Conservation (phyloP, 1,140 invertebrate species). For the Cataglyphis hispanica region DNA sequence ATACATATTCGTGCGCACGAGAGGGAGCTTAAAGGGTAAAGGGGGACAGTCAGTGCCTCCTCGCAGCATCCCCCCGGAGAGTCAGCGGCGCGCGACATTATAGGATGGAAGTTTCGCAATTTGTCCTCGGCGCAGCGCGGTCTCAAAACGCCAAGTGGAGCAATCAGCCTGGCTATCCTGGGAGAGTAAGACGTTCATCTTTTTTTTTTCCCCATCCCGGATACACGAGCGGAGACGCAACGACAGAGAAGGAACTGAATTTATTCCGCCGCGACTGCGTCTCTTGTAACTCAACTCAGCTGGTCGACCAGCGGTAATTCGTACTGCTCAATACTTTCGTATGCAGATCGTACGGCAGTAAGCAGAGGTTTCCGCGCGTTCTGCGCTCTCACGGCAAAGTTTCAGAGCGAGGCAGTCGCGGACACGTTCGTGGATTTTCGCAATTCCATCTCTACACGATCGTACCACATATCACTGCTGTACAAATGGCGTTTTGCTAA, state of each 20-base stretch:
- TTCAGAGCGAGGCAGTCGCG: conserved; percentile 27
- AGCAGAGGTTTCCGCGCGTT: conserved; percentile 39
- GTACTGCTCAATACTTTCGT: conserved; percentile 60
- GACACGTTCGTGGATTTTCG: neutral
- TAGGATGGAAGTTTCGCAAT: conserved; percentile 79
- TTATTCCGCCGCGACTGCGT: conserved; percentile 21
- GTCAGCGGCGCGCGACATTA: conserved; percentile 41
- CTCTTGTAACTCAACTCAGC: conserved; percentile 31
- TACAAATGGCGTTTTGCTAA: neutral
- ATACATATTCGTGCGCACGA: neutral
- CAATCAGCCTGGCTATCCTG: conserved; percentile 78
- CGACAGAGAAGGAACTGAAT: conserved; percentile 39
- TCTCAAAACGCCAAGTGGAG: conserved; percentile 75
- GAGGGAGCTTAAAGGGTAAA: too few relatives aligned
- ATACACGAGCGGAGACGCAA: conserved; percentile 14
- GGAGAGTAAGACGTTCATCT: conserved; percentile 60
- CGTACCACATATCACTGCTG: neutral
- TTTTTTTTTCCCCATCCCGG: conserved; percentile 25
- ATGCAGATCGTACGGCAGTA: conserved; percentile 53
- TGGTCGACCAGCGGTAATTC: conserved; percentile 38
- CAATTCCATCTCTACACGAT: conserved; percentile 13
- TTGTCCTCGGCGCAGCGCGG: conserved; percentile 74
- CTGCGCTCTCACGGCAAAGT: conserved; percentile 44
- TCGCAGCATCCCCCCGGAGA: conserved; percentile 37
- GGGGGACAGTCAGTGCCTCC: neutral